Evolutionary conservation across 92 coral and sea anemone species (phyloP).

Genomic region (Zoanthus sansibaricus): DNA sequence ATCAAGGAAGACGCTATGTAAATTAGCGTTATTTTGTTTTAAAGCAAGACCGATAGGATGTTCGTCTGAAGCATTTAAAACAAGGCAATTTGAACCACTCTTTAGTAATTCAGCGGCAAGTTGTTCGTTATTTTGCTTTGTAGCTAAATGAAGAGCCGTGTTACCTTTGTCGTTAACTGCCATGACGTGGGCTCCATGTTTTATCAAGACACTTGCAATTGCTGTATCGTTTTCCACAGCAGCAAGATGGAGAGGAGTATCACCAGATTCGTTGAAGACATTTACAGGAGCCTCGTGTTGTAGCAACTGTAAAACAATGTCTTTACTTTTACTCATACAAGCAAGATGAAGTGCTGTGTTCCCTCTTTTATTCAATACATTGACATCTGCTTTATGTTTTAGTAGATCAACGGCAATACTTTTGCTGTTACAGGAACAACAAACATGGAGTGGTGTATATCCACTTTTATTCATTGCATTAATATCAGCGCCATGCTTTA

Average conservation of each 20-base stretch:
- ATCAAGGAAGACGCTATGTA: not conserved
- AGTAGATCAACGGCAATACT: not conserved
- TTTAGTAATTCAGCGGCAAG: not conserved
- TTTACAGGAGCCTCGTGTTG: not conserved
- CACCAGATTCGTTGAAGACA: not conserved
- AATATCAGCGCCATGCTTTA: not conserved
- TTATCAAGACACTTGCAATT: not conserved
- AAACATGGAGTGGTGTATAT: slow-evolving; percentile 4
- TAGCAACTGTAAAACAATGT: not conserved
- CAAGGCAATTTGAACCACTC: not conserved
- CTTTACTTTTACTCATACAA: not conserved
- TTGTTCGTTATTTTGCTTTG: not conserved
- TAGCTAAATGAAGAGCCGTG: not conserved
- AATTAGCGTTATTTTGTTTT: not conserved
- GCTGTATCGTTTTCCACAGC: not conserved
- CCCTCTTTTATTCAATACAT: not conserved
- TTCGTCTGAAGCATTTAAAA: not conserved
- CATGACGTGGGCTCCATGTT: not conserved
- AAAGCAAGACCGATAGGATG: not conserved
- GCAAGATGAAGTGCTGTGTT: slow-evolving; percentile 24
- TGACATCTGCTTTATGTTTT: not conserved
- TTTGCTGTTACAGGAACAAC: not conserved
- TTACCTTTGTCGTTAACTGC: not conserved
- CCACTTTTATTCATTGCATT: not conserved
- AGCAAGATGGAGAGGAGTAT: slow-evolving; percentile 30